Evolutionary conservation across 2,113 vertebrate species (phyloP), one percentile per base, ranked within the genome.

Genomic region (Anhinga anhinga): DNA sequence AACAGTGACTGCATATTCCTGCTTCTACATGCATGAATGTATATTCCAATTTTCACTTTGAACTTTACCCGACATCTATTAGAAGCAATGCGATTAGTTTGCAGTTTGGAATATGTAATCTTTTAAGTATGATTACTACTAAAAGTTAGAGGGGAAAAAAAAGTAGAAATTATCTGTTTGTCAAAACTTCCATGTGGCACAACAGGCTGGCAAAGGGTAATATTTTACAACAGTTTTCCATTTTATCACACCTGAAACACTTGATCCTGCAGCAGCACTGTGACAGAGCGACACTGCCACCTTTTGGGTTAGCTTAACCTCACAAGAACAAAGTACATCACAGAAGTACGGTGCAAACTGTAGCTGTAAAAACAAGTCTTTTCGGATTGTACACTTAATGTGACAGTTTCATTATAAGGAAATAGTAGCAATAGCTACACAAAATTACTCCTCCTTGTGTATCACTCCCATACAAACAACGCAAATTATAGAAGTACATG

Each of bases 281-380:
- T 23, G 36, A 21, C 13, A 15, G 82, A 9, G 18, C 34, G 8
- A 61, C 66, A 53, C 92, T 87, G 97, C 92, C 96, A 95, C 59
- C 97, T 95, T 40, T 69, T 88, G 94, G 94, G 29, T 67, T n/a
- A 13, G 11, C 29, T 34, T 27, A 3, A 11, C 61, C 26, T 29
- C 53, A 7, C 22, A 50, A 5, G 22, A 10, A 30, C 12, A 23
- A 21, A 20, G 29, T 7, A 18, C 30, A 23, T 34, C n/a, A 34
- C 40, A 18, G 19, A 20, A 53, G 26, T 15, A 19, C 36, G 13
- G 23, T 18, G 36, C 40, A 14, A 10, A 44, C 63, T 18, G n/a
- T 11, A 47, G 20, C 47, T 42, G 8, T 6, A 25, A 25, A 26
- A 42, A 8, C 14, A 29, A 52, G 34, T 12, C 50, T 42, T 19